Base-by-base conservation (phyloP, 2,797 vertebrate genomes). In the Crocidura indochinensis region DNA sequence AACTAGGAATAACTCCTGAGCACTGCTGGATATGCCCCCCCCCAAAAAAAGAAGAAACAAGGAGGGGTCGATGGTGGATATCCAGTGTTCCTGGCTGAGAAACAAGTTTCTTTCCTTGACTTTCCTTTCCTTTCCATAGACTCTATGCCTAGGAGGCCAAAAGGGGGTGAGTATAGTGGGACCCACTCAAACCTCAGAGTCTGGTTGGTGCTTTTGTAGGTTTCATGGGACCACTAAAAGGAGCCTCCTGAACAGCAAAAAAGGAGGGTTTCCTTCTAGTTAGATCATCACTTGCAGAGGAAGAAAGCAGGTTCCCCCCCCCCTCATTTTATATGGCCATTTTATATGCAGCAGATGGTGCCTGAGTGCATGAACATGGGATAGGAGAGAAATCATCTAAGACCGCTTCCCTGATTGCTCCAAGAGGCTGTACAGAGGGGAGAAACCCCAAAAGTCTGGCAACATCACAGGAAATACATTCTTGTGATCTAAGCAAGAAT, bases 151-250 rank as follows among this genome's bases (percentile, higher is more conserved):
- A 88, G n/a, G 46, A 95, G 94, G 92, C 96, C 87, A 76, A 89
- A 86, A 96, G 79, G 91, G 11, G 53, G 95, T 91, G 90, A 51
- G 27, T 89, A 4, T 53, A 5, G 92, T 94, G 91, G 80, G 74
- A 81, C 88, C 96, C 97, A 93, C 5, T 97, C 97, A 96, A 97
- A 94, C 96, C 95, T 84, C 83, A 79, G 94, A 96, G 93, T 17
- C 46, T 38, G 47, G 92, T 95, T 85, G 76, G 81, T 75, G 91
- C 94, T 95, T 84, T 93, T 93, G 74, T 38, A 38, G 38, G 38
- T 95, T 97, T 97, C 97, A 97, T 96, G 94, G 83, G 96, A 95
- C 64, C 62, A 46, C 94, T 38, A 67, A 46, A 0, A n/a, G 6
- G 31, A 84, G 91, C 87, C 38, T 92, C 2, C 0, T 94, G 92